These are phyloP conservation scores for Doryteuthis pealeii DNA, from an alignment of 1,140 invertebrate genomes.

Conservation along the genomic window DNA sequence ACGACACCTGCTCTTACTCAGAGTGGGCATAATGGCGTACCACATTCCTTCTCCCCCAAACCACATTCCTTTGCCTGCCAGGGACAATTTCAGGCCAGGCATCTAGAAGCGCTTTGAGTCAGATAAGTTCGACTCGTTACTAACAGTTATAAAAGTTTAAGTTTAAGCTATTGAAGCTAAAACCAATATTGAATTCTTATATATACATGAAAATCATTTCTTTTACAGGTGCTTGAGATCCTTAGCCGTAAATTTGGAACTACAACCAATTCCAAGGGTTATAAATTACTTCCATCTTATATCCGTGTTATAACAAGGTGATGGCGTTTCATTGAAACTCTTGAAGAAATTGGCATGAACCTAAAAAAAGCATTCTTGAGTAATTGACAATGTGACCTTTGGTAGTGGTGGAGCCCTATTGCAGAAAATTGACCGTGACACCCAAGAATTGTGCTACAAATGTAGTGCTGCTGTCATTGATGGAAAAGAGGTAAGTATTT, in stretches of 20 bases:
- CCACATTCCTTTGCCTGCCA: too few species aligned
- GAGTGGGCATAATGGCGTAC: too few species aligned
- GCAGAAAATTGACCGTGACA: slow-evolving; percentile 63
- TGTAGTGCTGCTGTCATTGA: slow-evolving; percentile 62
- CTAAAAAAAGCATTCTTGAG: slow-evolving; percentile 59
- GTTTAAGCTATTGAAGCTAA: too few species aligned
- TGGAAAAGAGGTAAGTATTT: slow-evolving; percentile 59
- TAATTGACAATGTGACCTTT: slow-evolving; percentile 61
- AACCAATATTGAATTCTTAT: too few species aligned
- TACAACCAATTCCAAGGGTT: slow-evolving; percentile 60
- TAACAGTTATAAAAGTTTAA: too few species aligned
- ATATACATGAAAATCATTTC: too few species aligned
- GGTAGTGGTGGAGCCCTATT: slow-evolving; percentile 63
- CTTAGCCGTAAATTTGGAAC: slow-evolving; percentile 59
- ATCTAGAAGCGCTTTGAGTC: too few species aligned
- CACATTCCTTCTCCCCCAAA: too few species aligned
- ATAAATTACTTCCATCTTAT: slow-evolving; percentile 59
- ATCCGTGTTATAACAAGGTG: slow-evolving; percentile 63
- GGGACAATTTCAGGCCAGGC: too few species aligned
- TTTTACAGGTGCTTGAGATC: slow-evolving; percentile 60
- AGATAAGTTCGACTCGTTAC: too few species aligned
- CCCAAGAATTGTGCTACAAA: slow-evolving; percentile 65
- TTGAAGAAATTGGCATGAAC: slow-evolving; percentile 45
- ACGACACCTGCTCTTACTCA: too few species aligned
- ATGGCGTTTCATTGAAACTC: slow-evolving; percentile 60